Base-by-base conservation (phyloP, 1,140 invertebrate species). In the Hestina assimilis region DNA sequence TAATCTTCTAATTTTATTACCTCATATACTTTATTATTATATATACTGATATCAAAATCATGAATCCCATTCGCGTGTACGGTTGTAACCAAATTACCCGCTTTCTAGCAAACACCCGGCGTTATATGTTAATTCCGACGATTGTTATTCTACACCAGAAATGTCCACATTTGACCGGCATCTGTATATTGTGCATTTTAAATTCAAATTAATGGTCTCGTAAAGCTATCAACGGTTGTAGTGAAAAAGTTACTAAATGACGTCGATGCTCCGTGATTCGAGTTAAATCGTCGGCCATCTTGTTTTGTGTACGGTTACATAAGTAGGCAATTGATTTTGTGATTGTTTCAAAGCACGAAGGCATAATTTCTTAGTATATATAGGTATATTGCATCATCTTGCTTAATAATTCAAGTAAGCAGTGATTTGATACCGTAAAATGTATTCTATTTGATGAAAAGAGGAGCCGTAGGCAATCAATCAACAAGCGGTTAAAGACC, bases 71-170 rank as follows among this genome's bases (percentile, higher is more conserved):
- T 53, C 72, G 73, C 73, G 72, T 85, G 64, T 70, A 72, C 66
- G 63, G 52, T 71, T 72, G 79, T 82, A 84, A 79, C 81, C 79
- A 87, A 87, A 87, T 87, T 84, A 82, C 79, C 83, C 81, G 81
- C 81, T 87, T 87, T 87, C 83, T 82, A 83, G 67, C 69, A 77
- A 83, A 84, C 83, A 83, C 79, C 75, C 72, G 78, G 81, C 75
- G 68, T 79, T 80, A 79, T 87, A 87, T 87, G 83, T 60, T 82
- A 87, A 87, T 86, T 59, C 51, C 23, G 51, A 77, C 75, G 75
- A 82, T 87, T 84, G 77, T 69, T 82, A 87, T 87, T 84, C 83
- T 51, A 60, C 59, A 53, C 60, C 66, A 54, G 65, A 57, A 59
- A 66, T 80, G 79, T 78, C 74, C 79, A 84, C 81, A 78, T 84